Base-by-base conservation (phyloP, 2,888 invertebrate species). In the Zhuqinia jingwanae region DNA sequence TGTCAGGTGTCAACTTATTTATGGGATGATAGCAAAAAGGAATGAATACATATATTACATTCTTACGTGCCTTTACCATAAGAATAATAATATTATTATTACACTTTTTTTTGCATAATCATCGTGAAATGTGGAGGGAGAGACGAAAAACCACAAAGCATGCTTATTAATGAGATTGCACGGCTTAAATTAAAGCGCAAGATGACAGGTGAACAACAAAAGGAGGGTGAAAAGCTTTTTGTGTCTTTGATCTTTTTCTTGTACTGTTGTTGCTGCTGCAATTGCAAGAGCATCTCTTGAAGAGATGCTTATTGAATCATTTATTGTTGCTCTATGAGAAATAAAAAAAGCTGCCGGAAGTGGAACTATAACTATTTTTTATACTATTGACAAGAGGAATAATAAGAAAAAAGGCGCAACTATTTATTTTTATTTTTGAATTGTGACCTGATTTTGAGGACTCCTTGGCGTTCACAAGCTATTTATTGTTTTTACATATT, bases 71-170 rank as follows among this genome's bases (percentile, higher is more conserved):
- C 30, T n/a, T n/a, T 8, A 15, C 53, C 17, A 53, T 13, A 13
- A n/a, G n/a, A n/a, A n/a, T n/a, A n/a, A n/a, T n/a, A n/a, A n/a
- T n/a, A n/a, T n/a, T n/a, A 17, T 15, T 53, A 13, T n/a, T 17
- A 3, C 3, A 65, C 13, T n/a, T n/a, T n/a, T 65, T 65, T 65
- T 65, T 65, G 65, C 65, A 65, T 65, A 65, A 65, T 65, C 65
- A 65, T 65, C 8, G 36, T 36, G 65, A 65, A 60, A 60, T 8
- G 56, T 63, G 27, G 27, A 30, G 1, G n/a, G n/a, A 27, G n/a
- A 42, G 13, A 42, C 42, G 11, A 77, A 77, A 60, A 78, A 78
- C 60, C 78, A 78, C 78, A 78, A 78, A 78, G 60, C 78, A 78
- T 45, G 78, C 78, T 50, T 27, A 73, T 45, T 78, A 60, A 78